Conservation (phyloP, 2,888 invertebrate species). For the Apomyelois bistriatella region DNA sequence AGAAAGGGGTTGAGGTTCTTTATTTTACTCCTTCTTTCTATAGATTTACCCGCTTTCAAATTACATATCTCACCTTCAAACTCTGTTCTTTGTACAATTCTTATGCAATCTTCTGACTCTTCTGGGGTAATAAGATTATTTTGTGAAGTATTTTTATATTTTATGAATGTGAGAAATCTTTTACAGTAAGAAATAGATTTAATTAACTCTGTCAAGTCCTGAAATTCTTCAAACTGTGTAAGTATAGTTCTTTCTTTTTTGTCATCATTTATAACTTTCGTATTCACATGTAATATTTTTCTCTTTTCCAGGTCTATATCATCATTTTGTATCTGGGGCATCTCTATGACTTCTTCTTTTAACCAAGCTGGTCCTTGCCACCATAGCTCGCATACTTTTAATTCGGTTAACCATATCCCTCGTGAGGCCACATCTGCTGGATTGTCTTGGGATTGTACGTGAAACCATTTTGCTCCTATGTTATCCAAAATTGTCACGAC, state of each 20-base stretch:
- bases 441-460: slow-evolving; percentile 22
- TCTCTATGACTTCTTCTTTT: slow-evolving; percentile 6
- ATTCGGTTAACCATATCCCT: slow-evolving; percentile 18
- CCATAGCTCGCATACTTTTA: slow-evolving; percentile 22
- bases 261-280: neutral
- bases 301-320: slow-evolving; percentile 16
- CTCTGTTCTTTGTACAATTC: slow-evolving; percentile 11
- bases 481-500: slow-evolving; percentile 10
- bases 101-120: slow-evolving; percentile 13
- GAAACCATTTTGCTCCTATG: slow-evolving; percentile 11
- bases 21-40: slow-evolving; percentile 4
- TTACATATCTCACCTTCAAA: slow-evolving; percentile 13
- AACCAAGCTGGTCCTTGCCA: slow-evolving; percentile 26
- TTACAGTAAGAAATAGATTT: slow-evolving; percentile 8
- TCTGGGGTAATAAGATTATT: slow-evolving; percentile 9
- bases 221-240: slow-evolving; percentile 9
- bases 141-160: neutral
- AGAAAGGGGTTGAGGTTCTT: slow-evolving; percentile 1
- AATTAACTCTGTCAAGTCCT: slow-evolving; percentile 9
- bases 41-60: neutral
- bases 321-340: neutral
- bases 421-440: slow-evolving; percentile 27
- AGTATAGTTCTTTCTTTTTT: neutral
- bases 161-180: slow-evolving; percentile 15
- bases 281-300: neutral